Conservation (phyloP, 1,140 invertebrate species). For the Kradibia gibbosae region DNA sequence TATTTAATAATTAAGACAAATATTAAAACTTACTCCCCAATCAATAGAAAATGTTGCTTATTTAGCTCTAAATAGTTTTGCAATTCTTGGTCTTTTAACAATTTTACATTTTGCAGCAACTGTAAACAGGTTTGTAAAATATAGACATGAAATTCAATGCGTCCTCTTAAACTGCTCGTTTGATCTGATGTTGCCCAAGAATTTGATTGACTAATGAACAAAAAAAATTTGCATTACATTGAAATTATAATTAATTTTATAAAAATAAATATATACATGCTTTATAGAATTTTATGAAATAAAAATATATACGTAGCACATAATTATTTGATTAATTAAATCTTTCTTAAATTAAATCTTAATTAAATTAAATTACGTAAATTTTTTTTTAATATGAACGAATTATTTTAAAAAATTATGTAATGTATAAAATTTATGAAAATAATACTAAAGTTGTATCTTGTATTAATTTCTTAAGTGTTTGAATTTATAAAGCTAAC, state of each 20-base stretch:
- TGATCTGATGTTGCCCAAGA: constrained; percentile 66
- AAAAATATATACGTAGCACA: too few species aligned
- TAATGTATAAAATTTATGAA: too few species aligned
- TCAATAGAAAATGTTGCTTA: constrained; percentile 61
- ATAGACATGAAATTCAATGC: constrained; percentile 70
- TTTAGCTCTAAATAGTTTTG: constrained; percentile 53
- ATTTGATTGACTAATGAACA: constrained; percentile 58
- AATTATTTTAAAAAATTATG: too few species aligned
- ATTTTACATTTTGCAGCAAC: constrained; percentile 65
- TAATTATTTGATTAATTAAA: too few species aligned
- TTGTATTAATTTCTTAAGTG: too few species aligned
- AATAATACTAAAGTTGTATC: too few species aligned
- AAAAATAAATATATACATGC: too few species aligned
- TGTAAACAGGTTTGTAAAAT: constrained; percentile 67
- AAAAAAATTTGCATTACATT: background rate
- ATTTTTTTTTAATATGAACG: too few species aligned
- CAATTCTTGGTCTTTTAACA: constrained; percentile 58
- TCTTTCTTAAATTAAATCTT: too few species aligned
- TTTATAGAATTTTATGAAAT: too few species aligned
- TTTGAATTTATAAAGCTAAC: background rate
- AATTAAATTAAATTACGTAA: too few species aligned
- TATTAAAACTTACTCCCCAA: constrained; percentile 60
- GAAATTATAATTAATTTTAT: background rate
- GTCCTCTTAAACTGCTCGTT: constrained; percentile 63
- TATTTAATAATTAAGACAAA: background rate